These are phyloP conservation scores for Malurus elegans DNA, from an alignment of 2,113 vertebrate genomes.

Conservation along the genomic window DNA sequence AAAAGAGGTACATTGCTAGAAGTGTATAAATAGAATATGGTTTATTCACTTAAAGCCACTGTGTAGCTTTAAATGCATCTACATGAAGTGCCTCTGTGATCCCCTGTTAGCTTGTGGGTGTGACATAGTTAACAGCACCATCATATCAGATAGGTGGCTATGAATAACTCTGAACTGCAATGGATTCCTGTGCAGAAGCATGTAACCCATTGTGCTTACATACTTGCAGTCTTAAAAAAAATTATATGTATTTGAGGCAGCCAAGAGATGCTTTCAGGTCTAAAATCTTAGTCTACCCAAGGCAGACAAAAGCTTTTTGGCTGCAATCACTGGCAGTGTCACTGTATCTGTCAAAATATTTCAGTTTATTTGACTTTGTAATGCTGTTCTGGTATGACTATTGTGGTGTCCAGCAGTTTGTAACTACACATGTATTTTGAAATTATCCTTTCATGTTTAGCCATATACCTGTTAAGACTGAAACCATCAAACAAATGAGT, in stretches of 20 bases:
- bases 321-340: background rate
- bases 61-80: background rate
- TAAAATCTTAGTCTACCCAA: background rate
- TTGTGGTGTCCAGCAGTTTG: slow-evolving; percentile 12
- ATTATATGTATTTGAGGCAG: background rate
- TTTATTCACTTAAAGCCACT: background rate
- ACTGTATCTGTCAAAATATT: background rate
- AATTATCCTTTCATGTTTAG: slow-evolving; percentile 31
- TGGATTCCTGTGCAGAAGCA: slow-evolving; percentile 17
- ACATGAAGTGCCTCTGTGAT: background rate
- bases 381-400: background rate
- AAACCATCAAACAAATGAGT: background rate
- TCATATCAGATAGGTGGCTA: background rate
- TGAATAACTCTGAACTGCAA: slow-evolving; percentile 20
- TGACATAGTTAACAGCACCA: slow-evolving; percentile 37
- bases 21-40: background rate
- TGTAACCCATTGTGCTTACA: background rate
- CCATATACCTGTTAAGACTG: background rate
- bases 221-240: slow-evolving; percentile 8
- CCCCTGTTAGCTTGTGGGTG: background rate
- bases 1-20: background rate
- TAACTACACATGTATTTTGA: background rate
- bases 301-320: slow-evolving; percentile 26
- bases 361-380: slow-evolving; percentile 1
- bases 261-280: background rate